These are phyloP conservation scores for Diarsia mendica DNA, from an alignment of 2,888 invertebrate species.

Conservation along the genomic window DNA sequence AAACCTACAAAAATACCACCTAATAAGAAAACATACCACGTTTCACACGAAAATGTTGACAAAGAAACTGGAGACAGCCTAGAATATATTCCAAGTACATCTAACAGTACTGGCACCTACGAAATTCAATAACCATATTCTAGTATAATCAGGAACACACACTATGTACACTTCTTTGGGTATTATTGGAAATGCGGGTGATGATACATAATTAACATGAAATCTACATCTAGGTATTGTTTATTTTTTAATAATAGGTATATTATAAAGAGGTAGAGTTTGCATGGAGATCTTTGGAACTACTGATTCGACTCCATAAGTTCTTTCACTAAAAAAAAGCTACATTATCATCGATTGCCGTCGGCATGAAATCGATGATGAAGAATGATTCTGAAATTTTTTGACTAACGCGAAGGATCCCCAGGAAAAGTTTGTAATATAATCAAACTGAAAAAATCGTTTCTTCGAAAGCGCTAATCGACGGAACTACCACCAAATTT, in stretches of 20 bases:
- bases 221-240: background rate
- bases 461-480: too few species aligned
- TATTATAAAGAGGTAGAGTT: background rate
- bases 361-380: too few species aligned
- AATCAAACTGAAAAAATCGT: background rate
- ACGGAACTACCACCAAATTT: too few species aligned
- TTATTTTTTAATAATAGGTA: background rate
- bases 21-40: slow-evolving; percentile 45
- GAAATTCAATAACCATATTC: slow-evolving; percentile 68
- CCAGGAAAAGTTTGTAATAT: too few species aligned
- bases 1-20: slow-evolving; percentile 6
- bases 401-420: too few species aligned
- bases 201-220: slow-evolving; percentile 57
- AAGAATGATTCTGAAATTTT: too few species aligned
- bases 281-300: background rate
- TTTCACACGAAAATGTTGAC: slow-evolving; percentile 42
- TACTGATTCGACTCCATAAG: background rate
- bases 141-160: slow-evolving; percentile 49
- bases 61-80: slow-evolving; percentile 34
- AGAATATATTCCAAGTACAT: slow-evolving; percentile 56
- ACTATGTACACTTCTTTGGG: slow-evolving; percentile 58
- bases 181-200: slow-evolving; percentile 70
- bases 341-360: background rate
- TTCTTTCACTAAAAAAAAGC: background rate
- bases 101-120: slow-evolving; percentile 41